Evolutionary conservation across 2,113 vertebrate genomes (phyloP), one percentile per base, ranked within the genome.

Genomic region (Muscicapa adusta): DNA sequence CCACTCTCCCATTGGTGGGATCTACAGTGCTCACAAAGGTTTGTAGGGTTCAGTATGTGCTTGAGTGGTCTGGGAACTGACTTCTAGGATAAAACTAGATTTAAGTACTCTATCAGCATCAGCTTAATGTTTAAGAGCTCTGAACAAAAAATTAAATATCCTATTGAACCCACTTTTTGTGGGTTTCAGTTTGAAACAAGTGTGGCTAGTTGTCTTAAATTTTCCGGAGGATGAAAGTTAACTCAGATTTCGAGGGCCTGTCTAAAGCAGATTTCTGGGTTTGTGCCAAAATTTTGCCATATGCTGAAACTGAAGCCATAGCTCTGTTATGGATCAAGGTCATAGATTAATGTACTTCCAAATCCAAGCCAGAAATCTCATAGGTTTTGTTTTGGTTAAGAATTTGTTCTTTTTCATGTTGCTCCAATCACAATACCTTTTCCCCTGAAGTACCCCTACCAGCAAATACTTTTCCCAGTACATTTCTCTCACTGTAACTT

Each of bases 1-100:
- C 23, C 8, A 7, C 29, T 86, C 8, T 34, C 12, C 36, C 4
- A 0, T 10, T 33, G 53, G 20, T 2, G 5, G 18, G 11, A 5
- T 71, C 25, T 24, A 34, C 29, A 53, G 28, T 4, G 9, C 43
- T 86, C 63, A 68, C 14, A 53, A 47, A 47, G 17, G 6, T 38
- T 29, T 79, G 9, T 18, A 29, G 19, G 20, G 47, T 33, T 33
- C 47, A 67, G 7, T 53, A 57, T 24, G 26, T 45, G 63, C 10
- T 28, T 33, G 28, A 86, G 22, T 47, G 36, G 38, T 83, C 51
- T 80, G 20, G 17, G 66, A 61, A 51, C 8, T 45, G 78, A 24
- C 6, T 85, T 60, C 34, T 60, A 77, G 18, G 42, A 24, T 86
- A 34, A 40, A 77, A 60, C 34, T 40, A 20, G 10, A 10, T 28